Evolutionary conservation across 2,797 vertebrate species (phyloP).

Genomic region (Diceros bicornis): DNA sequence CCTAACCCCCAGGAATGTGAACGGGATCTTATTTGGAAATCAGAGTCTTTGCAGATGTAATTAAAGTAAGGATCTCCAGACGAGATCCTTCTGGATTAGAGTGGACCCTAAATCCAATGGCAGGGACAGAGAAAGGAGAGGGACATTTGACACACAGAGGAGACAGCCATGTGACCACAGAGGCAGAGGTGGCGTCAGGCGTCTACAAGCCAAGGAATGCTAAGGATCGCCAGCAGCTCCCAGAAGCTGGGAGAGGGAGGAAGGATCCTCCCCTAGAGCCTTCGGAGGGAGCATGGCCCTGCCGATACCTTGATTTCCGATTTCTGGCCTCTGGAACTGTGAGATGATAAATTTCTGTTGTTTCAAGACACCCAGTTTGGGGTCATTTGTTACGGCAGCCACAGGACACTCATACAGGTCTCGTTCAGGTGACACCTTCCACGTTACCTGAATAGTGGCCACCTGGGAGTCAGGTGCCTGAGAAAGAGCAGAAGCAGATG

Average conservation of each 20-base stretch:
- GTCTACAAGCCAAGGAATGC: no score
- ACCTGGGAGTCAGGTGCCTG: not conserved
- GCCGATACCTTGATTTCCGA: not conserved
- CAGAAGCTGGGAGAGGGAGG: rapidly evolving
- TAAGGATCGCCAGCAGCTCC: rapidly evolving
- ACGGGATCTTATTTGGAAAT: not conserved
- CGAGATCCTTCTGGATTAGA: rapidly evolving
- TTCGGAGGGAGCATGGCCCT: rapidly evolving
- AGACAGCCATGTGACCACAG: rapidly evolving
- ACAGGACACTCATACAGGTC: rapidly evolving
- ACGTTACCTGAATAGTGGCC: not conserved
- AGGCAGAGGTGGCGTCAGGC: rapidly evolving
- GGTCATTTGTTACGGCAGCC: not conserved
- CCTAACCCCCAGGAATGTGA: rapidly evolving
- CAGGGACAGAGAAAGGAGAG: not conserved
- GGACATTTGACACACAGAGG: not conserved
- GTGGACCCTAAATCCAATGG: not conserved
- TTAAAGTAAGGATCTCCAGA: not conserved
- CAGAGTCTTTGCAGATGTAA: not conserved
- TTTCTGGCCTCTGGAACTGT: not conserved
- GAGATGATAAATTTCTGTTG: rapidly evolving
- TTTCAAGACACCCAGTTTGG: not conserved
- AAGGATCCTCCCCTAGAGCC: not conserved
- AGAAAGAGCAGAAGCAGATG: not conserved
- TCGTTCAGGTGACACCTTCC: not conserved